Evolutionary conservation across 2,797 vertebrate genomes (phyloP).

Genomic region (Hephaestus fuliginosus): DNA sequence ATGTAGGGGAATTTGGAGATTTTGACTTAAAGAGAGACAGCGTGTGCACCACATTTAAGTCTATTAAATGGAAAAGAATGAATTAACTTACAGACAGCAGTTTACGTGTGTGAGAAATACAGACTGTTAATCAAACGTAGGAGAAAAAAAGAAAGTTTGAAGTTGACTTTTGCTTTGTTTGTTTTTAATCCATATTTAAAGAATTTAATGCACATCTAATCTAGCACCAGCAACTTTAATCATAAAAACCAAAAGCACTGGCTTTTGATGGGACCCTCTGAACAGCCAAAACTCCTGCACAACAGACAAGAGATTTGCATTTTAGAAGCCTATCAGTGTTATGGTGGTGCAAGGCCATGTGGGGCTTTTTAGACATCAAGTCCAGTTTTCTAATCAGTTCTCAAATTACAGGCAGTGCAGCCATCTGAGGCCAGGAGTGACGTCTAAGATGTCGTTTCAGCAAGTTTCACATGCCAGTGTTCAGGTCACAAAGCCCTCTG

Average conservation of each 20-base stretch:
- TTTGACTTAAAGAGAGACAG: slow-evolving; percentile 6
- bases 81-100: background rate
- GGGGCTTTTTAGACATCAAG: background rate
- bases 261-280: background rate
- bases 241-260: background rate
- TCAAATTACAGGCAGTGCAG: background rate
- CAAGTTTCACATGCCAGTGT: background rate
- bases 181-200: background rate
- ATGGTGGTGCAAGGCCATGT: background rate
- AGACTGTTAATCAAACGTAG: background rate
- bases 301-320: background rate
- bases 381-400: slow-evolving; percentile 13
- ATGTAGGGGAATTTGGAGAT: background rate
- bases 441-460: background rate
- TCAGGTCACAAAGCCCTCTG: background rate
- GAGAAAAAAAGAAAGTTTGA: background rate
- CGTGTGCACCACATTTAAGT: slow-evolving; percentile 3
- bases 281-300: background rate
- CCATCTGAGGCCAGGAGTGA: background rate
- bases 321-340: background rate
- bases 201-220: background rate
- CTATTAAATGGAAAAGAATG: background rate
- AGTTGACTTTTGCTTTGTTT: background rate
- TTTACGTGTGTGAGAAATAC: background rate
- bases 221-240: background rate